phyloP scores from a whole-genome alignment of 2,113 vertebrate species.

The Corythornis vintsioides region DNA sequence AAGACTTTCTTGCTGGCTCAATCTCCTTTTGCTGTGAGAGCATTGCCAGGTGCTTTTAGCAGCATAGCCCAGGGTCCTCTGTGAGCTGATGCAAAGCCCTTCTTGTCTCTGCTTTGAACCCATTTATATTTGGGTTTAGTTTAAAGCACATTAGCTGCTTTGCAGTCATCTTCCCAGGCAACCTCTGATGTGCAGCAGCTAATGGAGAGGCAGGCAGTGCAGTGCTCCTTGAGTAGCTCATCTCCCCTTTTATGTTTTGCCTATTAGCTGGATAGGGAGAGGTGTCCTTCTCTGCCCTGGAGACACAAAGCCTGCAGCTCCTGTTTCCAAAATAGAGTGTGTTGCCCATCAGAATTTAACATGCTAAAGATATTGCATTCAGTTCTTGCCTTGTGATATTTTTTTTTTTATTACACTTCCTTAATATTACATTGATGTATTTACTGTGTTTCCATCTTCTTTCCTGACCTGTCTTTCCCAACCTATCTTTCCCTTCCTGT shows the following conservation, averaged over 20 bases:
- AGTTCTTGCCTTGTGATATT: not conserved
- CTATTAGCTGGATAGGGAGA: not conserved
- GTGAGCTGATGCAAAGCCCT: not conserved
- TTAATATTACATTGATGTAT: not conserved
- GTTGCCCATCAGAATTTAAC: not conserved
- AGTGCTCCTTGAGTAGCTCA: not conserved
- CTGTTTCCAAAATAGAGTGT: not conserved
- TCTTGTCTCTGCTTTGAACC: not conserved
- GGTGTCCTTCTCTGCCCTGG: not conserved
- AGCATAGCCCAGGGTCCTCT: not conserved
- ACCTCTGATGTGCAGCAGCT: not conserved
- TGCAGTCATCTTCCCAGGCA: not conserved
- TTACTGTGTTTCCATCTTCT: not conserved
- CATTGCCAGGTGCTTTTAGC: accelerated
- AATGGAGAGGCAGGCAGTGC: not conserved
- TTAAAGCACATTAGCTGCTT: not conserved
- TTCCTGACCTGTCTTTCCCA: not conserved
- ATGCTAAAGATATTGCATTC: not conserved
- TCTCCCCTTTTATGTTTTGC: not conserved
- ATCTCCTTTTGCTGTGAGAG: not conserved
- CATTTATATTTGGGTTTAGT: not conserved
- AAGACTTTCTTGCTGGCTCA: not conserved
- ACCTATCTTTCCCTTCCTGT: not conserved
- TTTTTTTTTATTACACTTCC: not conserved
- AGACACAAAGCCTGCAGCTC: not conserved